Evolutionary conservation across 2,113 vertebrate species (phyloP).

Genomic region (Urocolius indicus): DNA sequence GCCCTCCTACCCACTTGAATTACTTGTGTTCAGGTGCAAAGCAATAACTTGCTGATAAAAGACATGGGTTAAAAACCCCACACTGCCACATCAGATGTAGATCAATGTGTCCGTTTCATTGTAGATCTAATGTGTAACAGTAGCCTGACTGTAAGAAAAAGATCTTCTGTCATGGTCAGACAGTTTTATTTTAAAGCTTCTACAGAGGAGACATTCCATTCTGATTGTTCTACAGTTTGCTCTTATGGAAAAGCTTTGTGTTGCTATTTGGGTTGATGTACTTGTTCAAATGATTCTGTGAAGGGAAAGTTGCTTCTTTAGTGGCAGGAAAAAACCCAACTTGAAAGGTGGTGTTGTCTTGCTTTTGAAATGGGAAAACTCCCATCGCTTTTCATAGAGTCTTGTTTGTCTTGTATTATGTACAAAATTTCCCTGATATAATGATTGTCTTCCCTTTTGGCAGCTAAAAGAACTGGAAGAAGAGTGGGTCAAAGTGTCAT

Average conservation of each 20-base stretch:
- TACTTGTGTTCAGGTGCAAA: not conserved
- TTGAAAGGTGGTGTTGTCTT: not conserved
- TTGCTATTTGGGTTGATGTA: not conserved
- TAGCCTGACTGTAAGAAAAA: not conserved
- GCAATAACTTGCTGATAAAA: not conserved
- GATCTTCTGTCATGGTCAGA: not conserved
- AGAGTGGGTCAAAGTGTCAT: constrained; percentile 94
- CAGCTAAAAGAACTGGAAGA: constrained; percentile 98
- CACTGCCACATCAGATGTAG: not conserved
- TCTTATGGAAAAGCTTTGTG: not conserved
- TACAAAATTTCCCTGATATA: not conserved
- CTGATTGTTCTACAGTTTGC: not conserved
- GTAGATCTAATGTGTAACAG: not conserved
- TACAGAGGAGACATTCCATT: not conserved
- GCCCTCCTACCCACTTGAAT: not conserved
- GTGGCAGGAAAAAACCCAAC: not conserved
- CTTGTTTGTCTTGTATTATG: not conserved
- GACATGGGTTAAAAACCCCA: not conserved
- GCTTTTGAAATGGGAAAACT: not conserved
- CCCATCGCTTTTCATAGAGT: not conserved
- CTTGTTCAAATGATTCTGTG: not conserved
- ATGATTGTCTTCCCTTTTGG: not conserved
- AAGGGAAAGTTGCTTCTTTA: not conserved
- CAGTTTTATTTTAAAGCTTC: not conserved
- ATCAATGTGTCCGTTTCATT: not conserved